phyloP scores from a whole-genome alignment of 2,888 invertebrate species.

The Abscondita cerata region DNA sequence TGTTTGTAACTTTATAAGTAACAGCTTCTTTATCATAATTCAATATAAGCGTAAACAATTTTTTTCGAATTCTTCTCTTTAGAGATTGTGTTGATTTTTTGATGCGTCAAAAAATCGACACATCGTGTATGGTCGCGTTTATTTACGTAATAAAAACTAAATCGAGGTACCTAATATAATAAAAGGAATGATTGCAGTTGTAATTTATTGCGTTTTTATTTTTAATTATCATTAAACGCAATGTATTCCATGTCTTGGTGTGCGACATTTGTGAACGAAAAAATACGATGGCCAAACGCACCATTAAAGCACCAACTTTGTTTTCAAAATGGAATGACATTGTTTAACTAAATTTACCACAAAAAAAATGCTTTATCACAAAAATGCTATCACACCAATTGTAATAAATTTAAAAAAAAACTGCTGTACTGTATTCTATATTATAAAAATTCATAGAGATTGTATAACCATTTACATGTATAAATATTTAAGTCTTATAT shows the following conservation, averaged over 20 bases:
- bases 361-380: slow-evolving; percentile 26
- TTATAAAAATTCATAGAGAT: slow-evolving; percentile 29
- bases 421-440: slow-evolving; percentile 32
- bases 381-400: slow-evolving; percentile 28
- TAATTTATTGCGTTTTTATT: no score
- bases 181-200: background rate
- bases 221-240: no score
- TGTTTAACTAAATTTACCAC: slow-evolving; percentile 5
- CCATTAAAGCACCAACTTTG: slow-evolving; percentile 10
- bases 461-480: slow-evolving; percentile 35
- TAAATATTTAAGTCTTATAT: slow-evolving; percentile 32
- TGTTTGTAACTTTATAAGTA: slow-evolving; percentile 25
- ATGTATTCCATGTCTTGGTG: background rate
- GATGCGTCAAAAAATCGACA: background rate
- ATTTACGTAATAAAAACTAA: background rate
- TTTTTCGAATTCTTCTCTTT: background rate
- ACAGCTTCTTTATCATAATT: slow-evolving; percentile 20
- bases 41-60: background rate
- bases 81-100: background rate
- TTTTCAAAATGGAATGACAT: slow-evolving; percentile 4
- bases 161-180: slow-evolving; percentile 12
- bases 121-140: no score
- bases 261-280: background rate
- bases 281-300: background rate
- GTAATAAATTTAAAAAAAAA: slow-evolving; percentile 17